Evolutionary conservation across 2,113 vertebrate species (phyloP).

Genomic region (Etheostoma spectabile): DNA sequence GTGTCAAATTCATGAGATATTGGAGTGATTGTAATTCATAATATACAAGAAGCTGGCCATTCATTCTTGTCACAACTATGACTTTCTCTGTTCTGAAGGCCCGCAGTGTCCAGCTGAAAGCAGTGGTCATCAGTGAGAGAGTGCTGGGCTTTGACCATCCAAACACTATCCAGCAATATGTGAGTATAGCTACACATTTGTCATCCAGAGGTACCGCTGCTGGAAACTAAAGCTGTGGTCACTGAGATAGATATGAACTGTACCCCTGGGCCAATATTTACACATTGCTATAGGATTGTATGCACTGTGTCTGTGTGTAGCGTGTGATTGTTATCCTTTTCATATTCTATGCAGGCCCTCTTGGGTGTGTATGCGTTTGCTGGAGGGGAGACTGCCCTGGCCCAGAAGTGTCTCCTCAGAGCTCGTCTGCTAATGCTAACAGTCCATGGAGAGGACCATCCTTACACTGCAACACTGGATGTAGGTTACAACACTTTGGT

Average conservation of each 20-base stretch:
- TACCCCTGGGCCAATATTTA: no score
- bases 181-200: conserved; percentile 63
- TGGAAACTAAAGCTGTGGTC: background rate
- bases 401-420: conserved; percentile 86
- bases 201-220: background rate
- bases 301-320: background rate
- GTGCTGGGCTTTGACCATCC: conserved; percentile 87
- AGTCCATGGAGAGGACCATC: conserved; percentile 86
- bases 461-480: conserved; percentile 84
- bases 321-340: background rate
- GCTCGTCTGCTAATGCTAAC: conserved; percentile 83
- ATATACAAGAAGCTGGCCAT: background rate
- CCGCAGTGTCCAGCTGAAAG: conserved; percentile 84
- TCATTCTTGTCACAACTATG: background rate
- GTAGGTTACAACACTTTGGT: conserved; percentile 66
- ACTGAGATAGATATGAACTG: background rate
- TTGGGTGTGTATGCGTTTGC: conserved; percentile 84
- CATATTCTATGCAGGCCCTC: conserved; percentile 70
- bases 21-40: background rate
- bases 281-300: background rate
- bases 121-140: conserved; percentile 87
- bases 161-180: conserved; percentile 87
- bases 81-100: conserved; percentile 75
- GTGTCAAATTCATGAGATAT: background rate
- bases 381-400: conserved; percentile 82